Base-by-base conservation (phyloP, 2,113 vertebrate genomes). In the Zosterops japonicus region DNA sequence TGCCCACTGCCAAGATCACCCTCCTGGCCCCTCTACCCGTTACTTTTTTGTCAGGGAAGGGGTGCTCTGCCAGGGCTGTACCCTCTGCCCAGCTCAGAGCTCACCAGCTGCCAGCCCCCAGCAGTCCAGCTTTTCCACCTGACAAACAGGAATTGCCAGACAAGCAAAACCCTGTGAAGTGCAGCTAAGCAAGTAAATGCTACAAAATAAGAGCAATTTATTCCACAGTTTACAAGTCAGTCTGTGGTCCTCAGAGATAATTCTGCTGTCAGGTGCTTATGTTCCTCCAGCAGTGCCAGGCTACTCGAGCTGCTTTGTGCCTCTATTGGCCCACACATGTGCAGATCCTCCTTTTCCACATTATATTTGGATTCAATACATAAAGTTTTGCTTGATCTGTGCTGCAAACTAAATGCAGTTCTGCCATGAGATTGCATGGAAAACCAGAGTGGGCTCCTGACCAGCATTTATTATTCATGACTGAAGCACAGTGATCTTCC, bases 171-270 rank as follows among this genome's bases (percentile, higher is more conserved):
- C 85, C 77, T 23, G 25, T 53, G 63, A 88, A 90, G 65, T 17
- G 25, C 84, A 72, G 35, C 77, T 8, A 7, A 84, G 91, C 88
- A 89, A 61, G n/a, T 60, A 65, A 75, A 77, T 56, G 70, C 56
- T 64, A 49, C 74, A 79, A 74, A 82, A 53, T 35, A 57, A 44
- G 50, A 69, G 89, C 82, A 44, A 85, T 71, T 85, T 76, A 85
- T 57, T 56, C 74, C 44, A 27, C 16, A 42, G 64, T 75, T 89
- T 94, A 77, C 63, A 64, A 89, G 53, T 39, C 79, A 33, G 76
- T 23, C 92, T 83, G 70, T 35, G 91, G 75, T 64, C 77, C 77
- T 84, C 56, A 18, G 68, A 81, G 91, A 64, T 44, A 67, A 75
- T 56, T 79, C 64, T 59, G 11, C 85, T 77, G 42, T 56, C 94